Conservation (phyloP, 2,113 vertebrate species). For the Petrocephalus microphthalmus region DNA sequence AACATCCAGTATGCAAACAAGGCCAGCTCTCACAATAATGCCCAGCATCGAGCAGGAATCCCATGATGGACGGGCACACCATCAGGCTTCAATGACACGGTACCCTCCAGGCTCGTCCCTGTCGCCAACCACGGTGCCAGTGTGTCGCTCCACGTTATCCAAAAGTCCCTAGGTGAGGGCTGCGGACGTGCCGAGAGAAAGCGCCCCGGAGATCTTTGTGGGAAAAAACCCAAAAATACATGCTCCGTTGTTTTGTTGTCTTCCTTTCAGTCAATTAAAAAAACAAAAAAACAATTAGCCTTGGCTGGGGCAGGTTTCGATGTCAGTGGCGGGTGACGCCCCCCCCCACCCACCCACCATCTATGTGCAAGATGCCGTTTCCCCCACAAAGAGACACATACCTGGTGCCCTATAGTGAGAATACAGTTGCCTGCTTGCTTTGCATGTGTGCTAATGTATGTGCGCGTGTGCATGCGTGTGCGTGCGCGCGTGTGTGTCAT, state of each 20-base stretch:
- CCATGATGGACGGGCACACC: conserved; percentile 29
- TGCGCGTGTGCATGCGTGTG: conserved; percentile 41
- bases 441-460: conserved; percentile 37
- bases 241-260: background rate
- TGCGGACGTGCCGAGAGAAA: background rate
- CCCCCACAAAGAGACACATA: conserved; percentile 50
- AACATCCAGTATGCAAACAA: conserved; percentile 59
- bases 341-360: conserved; percentile 43
- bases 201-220: background rate
- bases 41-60: conserved; percentile 36
- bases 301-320: conserved; percentile 39
- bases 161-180: background rate
- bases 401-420: conserved; percentile 48
- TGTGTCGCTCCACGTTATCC: background rate
- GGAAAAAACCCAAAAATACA: background rate
- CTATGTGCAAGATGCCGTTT: conserved; percentile 50
- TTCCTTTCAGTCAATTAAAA: conserved; percentile 33
- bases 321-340: conserved; percentile 49
- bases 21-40: conserved; percentile 45
- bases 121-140: background rate
- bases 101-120: background rate
- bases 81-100: conserved; percentile 25
- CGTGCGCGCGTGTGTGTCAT: conserved; percentile 35
- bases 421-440: conserved; percentile 44
- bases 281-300: conserved; percentile 50